Base-by-base conservation (phyloP, 2,888 invertebrate species). In the Acronicta alni region DNA sequence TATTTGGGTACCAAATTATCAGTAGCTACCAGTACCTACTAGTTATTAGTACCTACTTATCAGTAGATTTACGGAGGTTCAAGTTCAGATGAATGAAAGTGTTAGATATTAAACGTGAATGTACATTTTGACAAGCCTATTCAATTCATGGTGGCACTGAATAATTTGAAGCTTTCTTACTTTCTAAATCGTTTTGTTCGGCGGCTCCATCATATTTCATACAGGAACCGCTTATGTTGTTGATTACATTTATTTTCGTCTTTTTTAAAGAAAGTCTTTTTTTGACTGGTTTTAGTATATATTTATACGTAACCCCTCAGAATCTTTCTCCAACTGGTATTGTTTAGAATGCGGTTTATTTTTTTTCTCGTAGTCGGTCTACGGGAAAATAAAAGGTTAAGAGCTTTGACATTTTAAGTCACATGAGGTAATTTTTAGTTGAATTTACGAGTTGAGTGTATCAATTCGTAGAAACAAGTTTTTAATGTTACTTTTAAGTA, bases 111-210 rank as follows among this genome's bases (percentile, higher is more conserved):
- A 48, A 46, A 52, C 38, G 9, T 49, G 18, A 47, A 51, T 18
- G 32, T 32, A 26, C 14, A 45, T 63, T 35, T 49, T 38, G 49
- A 18, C 52, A 41, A 67, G 42, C 46, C 45, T 57, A 35, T 57
- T 48, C 32, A 44, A 59, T 43, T 57, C 53, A 49, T 49, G n/a
- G 46, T 54, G 49, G 39, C 14, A 52, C 52, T 55, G 3, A 53
- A 56, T 56, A 23, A 55, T 67, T 53, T 39, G 9, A 42, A 37
- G 43, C 57, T 65, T 56, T 61, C 51, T 35, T 45, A 66, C 72
- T 75, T 75, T 75, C 72, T 75, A 75, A 60, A 47, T 43, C 15
- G 41, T 48, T 43, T 67, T 63, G 56, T 71, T 35, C 16, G 16
- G 15, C 16, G 48, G 15, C n/a, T 46, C 37, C 39, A 32, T 17